Evolutionary conservation across 2,797 vertebrate species (phyloP), one percentile per base, ranked within the genome.

Genomic region (Syngnathus rostellatus): DNA sequence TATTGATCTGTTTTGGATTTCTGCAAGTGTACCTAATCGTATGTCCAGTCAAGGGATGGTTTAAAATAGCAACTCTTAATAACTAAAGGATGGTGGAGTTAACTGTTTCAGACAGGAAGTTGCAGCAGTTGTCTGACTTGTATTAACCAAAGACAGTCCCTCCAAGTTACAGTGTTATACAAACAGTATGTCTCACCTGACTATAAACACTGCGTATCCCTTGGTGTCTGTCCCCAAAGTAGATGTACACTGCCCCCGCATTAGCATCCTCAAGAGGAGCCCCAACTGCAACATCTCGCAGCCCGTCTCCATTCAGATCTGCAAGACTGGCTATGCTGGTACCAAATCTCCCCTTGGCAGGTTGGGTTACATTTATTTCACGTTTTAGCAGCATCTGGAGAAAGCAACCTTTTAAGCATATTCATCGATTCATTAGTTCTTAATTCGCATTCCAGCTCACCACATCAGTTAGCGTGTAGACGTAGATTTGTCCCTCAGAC

Each of bases 271-370:
- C 94, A 2, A 93, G 84, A 0, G 94, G 94, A 1, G 93, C 93
- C 40, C 93, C 94, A 38, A 95, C 90, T 1, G 93, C 94, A 65
- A 94, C 78, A 0, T 96, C 94, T 10, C 38, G 62, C 62, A 93
- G 80, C 1, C 65, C 23, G 3, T 96, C 94, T 62, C 93, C 94
- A 4, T 94, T 93, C 74, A 95, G 70, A 79, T 96, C 94, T 8
- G 77, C 69, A 54, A 95, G 75, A 10, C 86, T 82, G 1, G 92
- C 57, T 61, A 96, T 86, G 43, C 91, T 87, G 0, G 87, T 81
- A 62, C 93, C 93, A 74, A 96, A 96, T 55, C 90, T 83, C 19
- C 91, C 86, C 83, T 75, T 74, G 73, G 67, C 68, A 63, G 73
- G 31, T 63, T 81, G 74, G 39, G 45, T 58, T 79, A 92, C 53